Evolutionary conservation across 2,888 invertebrate species (phyloP).

Genomic region (Ochropleura leucogaster): DNA sequence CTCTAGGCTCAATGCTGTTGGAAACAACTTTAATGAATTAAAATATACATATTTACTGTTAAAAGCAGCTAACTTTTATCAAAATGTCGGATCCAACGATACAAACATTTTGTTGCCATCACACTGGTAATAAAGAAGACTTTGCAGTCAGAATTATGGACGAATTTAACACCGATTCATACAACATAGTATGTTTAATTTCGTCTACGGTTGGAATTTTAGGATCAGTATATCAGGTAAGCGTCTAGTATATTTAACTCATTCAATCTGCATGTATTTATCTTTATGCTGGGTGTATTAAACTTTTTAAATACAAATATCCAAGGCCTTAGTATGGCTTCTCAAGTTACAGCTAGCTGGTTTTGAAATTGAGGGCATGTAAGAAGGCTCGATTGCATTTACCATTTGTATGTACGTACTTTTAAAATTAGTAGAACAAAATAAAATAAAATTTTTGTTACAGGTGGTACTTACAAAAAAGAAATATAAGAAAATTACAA

Average conservation of each 20-base stretch:
- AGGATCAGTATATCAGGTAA: constrained; percentile 95
- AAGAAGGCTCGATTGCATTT: constrained; percentile 4
- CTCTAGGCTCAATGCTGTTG: neutral
- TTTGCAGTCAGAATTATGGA: constrained; percentile 92
- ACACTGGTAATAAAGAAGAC: constrained; percentile 91
- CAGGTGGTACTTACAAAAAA: neutral
- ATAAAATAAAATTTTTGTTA: neutral
- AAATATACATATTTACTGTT: constrained; percentile 6
- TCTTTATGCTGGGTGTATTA: neutral
- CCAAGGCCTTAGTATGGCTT: constrained; percentile 37
- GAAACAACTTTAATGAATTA: constrained; percentile 5
- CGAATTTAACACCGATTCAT: constrained; percentile 94
- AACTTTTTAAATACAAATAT: neutral
- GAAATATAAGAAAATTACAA: neutral
- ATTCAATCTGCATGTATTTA: neutral
- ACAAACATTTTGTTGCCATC: constrained; percentile 95
- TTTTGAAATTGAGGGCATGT: constrained; percentile 35
- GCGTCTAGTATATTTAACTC: constrained; percentile 6
- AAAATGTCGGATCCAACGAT: constrained; percentile 94
- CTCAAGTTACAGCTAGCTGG: constrained; percentile 48
- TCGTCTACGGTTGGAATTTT: constrained; percentile 94
- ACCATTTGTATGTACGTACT: neutral
- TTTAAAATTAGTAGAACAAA: neutral
- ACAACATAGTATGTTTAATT: constrained; percentile 93
- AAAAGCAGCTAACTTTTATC: neutral